A percentile compares a stretch with the other conserved stretches of the same genome.
These are phyloP conservation scores for Globicephala melas DNA, from an alignment of 2,113 vertebrate species.

Conservation along the genomic window DNA sequence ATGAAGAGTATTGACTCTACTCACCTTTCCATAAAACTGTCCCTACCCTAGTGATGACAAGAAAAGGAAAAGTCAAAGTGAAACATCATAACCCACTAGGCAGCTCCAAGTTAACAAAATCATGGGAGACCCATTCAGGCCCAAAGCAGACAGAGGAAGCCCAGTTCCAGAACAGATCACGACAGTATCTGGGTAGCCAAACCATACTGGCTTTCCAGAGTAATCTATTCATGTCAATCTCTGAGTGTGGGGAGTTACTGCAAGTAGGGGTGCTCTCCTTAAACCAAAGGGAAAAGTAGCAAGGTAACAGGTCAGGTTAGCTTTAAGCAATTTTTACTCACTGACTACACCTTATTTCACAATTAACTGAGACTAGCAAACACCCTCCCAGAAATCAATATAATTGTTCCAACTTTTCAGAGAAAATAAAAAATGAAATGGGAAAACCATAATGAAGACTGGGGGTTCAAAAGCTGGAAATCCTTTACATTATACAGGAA, in stretches of 20 bases:
- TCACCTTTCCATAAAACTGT: constrained; percentile 1
- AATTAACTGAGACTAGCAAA: constrained; percentile 43
- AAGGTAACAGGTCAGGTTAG: constrained; percentile 21
- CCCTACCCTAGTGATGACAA: background rate
- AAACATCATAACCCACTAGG: background rate
- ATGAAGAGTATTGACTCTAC: background rate
- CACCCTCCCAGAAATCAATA: constrained; percentile 3
- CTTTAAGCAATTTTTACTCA: constrained; percentile 46
- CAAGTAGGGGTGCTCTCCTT: background rate
- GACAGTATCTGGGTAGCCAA: background rate
- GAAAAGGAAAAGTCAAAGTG: constrained; percentile 19
- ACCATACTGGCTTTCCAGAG: background rate
- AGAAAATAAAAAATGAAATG: constrained; percentile 49
- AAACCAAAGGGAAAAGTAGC: constrained; percentile 23
- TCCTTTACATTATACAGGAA: background rate
- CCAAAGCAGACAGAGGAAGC: background rate
- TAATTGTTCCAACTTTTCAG: background rate
- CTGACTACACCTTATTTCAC: constrained; percentile 46
- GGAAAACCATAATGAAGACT: background rate
- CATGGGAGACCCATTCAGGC: background rate
- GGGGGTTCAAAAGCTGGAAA: background rate
- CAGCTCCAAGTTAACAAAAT: background rate
- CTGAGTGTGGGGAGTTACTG: background rate
- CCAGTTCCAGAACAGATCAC: background rate
- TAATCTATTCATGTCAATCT: background rate